Conservation (phyloP, 2,888 invertebrate species). For the Spatulosminthurus flaviceps region DNA sequence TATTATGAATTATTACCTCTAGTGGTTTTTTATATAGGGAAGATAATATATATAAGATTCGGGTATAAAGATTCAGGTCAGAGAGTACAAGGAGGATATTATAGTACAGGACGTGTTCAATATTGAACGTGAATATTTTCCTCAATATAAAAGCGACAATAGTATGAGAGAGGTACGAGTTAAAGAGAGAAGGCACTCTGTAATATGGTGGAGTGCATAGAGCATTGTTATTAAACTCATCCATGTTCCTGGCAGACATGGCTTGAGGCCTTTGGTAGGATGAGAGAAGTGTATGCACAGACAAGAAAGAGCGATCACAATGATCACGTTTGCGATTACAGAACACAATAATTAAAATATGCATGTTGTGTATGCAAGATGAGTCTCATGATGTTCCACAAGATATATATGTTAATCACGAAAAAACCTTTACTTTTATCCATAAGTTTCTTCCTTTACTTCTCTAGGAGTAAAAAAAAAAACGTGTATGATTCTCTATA, state of each 20-base stretch:
- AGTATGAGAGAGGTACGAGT: too few species aligned
- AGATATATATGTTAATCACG: too few species aligned
- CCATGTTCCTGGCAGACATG: constrained; percentile 12
- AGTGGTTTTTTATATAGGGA: neutral
- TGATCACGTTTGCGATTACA: constrained; percentile 46
- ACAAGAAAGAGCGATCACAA: constrained; percentile 33
- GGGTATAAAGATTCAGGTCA: constrained; percentile 36
- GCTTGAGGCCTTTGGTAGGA: neutral
- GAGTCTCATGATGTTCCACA: too few species aligned
- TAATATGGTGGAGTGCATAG: too few species aligned
- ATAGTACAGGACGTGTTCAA: constrained; percentile 33
- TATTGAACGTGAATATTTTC: constrained; percentile 18
- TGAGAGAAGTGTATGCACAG: constrained; percentile 8
- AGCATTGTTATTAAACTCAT: constrained; percentile 21
- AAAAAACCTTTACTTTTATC: too few species aligned
- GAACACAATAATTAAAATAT: constrained; percentile 38
- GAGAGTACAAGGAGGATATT: constrained; percentile 30
- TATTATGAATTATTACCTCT: too few species aligned
- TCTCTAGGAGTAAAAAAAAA: too few species aligned
- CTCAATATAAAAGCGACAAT: neutral
- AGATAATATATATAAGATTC: neutral
- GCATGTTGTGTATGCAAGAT: neutral
- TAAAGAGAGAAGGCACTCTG: neutral
- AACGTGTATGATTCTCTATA: neutral
- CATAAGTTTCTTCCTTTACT: too few species aligned